Base-by-base conservation (phyloP, 1,140 invertebrate species). In the Pteromalus puparum region DNA sequence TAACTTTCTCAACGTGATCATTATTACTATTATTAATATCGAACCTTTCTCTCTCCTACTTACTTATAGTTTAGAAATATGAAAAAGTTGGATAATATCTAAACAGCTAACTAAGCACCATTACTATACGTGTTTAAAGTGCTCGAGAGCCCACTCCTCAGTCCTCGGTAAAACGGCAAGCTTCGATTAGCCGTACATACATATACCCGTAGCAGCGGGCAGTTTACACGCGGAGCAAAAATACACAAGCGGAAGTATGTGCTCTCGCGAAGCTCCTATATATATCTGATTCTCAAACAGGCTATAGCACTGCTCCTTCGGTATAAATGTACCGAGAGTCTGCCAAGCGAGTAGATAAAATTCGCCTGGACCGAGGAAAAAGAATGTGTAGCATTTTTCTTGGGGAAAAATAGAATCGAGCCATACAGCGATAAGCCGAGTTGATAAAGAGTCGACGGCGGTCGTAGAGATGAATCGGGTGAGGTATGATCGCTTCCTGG, bases 211-310 rank as follows among this genome's bases (percentile, higher is more conserved):
- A 28, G 26, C 2, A 12, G 3, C n/a, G 12, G 18, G 18, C n/a
- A 68, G n/a, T 68, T 68, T n/a, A 10, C 18, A 9, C 2, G 7
- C 67, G 12, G 24, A 13, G 21, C 9, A 30, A 30, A 70, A 70
- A 70, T 30, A 70, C 68, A 70, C 26, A 30, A 12, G 13, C 68
- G 26, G 68, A 70, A 70, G 68, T 70, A 12, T 70, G 12, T 1
- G 10, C 26, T 30, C 65, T 21, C 67, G 67, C 67, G 26, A n/a
- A 68, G 26, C n/a, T 28, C 9, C 6, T 26, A 21, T 26, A 70
- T 70, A 70, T 15, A 70, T 70, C 26, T 70, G 68, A 70, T n/a
- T 70, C 68, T 70, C 68, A 70, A n/a, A 21, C 67, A 70, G n/a
- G 67, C 67, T 53, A 53, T 53, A 53, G 13, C 18, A 15, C 46